Evolutionary conservation across 2,113 vertebrate genomes (phyloP), one percentile per base, ranked within the genome.

Genomic region (Gallinago undulata): DNA sequence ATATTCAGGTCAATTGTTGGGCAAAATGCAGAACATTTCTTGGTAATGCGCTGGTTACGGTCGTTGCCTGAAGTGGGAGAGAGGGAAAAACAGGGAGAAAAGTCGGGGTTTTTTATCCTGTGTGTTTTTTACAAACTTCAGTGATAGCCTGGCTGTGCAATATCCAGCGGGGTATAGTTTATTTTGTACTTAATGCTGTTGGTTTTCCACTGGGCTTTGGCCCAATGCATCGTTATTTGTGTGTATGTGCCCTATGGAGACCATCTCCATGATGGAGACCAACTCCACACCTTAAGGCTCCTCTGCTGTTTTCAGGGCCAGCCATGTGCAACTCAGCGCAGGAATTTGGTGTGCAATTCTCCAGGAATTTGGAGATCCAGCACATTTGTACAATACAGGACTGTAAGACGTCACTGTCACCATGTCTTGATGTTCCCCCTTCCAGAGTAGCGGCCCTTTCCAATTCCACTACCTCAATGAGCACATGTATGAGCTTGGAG

Each of bases 21-120:
- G 63, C 97, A 97, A 17, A 76, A 43, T 0, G 85, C n/a, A 13
- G 93, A 53, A 11, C 97, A 97, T 37, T 45, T 95, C 89, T 97
- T 97, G 89, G 15, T 91, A 28, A 97, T 97, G 4, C 31, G 63
- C 27, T 95, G 96, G 16, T 3, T 91, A 7, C 6, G 33, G 33
- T 87, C 50, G 0, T 0, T 53, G 23, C 95, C 96, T 97, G 66
- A 25, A 31, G 47, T 6, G 51, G n/a, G 47, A 75, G 50, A 60
- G 73, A 19, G 30, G 75, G 30, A 53, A 59, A 87, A 84, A 63
- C 3, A 48, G 10, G 14, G 4, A 39, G 53, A 62, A 79, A 88
- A 93, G 43, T 86, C 12, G 30, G 4, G 3, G 4, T 7, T 25
- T 81, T 51, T 37, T 15, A 6, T n/a, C 12, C n/a, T 14, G 5